Evolutionary conservation across 2,797 vertebrate genomes (phyloP), one percentile per base, ranked within the genome.

Genomic region (Amblyraja radiata): DNA sequence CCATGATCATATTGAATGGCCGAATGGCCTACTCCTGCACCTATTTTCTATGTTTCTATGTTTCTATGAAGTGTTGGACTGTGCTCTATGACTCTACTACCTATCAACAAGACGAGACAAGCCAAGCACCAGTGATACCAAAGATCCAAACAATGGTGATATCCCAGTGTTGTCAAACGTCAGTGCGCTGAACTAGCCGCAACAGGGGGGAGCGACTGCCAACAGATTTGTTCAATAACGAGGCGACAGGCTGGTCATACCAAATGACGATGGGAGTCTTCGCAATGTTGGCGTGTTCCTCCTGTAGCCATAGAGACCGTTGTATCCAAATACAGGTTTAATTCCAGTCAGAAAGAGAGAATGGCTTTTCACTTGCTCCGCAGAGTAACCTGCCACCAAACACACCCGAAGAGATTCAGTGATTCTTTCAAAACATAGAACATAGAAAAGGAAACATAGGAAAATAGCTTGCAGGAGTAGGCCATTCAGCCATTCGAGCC

Each of bases 271-370:
- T 65, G 93, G 81, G 94, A 93, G 61, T 32, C 93, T 93, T 92
- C 94, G 91, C 58, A 94, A 80, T 18, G 63, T 93, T 0, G 94
- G 61, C 0, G 1, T 71, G 10, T 94, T 93, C 80, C 90, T 94
- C 94, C 94, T 79, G 93, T 77, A 90, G 65, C 94, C 93, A 0
- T 93, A 93, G 80, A 74, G 18, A 80, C 86, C 88, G 18, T 6
- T 93, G 90, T 93, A 61, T 83, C 93, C 93, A 93, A 36, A 93
- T 21, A 94, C 0, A 21, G 0, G 0, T 86, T 93, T 91, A 46
- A 94, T 36, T 25, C 93, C 93, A 71, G 74, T 93, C 28, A 93
- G 94, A 76, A 95, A 93, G 93, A 94, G 88, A 71, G 93, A 77
- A 6, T 94, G 93, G 21, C 90, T 94, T 18, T 77, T 94, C 79